Percentiles rank a stretch among this genome's conserved stretches.
These are phyloP conservation scores for Embiotoca jacksoni DNA, from an alignment of 2,113 vertebrate species.

Conservation along the genomic window DNA sequence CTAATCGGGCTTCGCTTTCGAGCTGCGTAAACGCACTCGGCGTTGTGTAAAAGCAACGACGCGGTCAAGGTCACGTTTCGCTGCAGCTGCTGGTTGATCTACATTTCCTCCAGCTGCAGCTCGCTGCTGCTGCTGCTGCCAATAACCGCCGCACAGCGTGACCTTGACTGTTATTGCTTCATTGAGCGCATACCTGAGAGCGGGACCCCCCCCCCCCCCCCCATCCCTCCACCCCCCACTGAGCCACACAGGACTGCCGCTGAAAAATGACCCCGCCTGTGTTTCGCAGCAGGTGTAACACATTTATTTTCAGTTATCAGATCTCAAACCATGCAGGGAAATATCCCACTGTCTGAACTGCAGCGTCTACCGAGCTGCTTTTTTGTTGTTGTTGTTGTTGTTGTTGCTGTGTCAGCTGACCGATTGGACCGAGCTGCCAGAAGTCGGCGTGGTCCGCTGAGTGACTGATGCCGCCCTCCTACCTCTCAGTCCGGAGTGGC, in stretches of 20 bases:
- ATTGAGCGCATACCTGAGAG: constrained; percentile 52
- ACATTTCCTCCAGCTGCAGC: constrained; percentile 53
- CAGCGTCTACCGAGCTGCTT: background rate
- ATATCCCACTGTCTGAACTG: background rate
- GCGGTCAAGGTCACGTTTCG: constrained; percentile 44
- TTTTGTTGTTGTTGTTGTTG: constrained; percentile 25
- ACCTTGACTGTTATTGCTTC: constrained; percentile 59
- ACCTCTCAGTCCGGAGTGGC: constrained; percentile 42
- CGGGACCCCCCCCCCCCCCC: constrained; percentile 11
- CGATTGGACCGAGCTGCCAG: constrained; percentile 28
- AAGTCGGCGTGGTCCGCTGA: constrained; percentile 50
- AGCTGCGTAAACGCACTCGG: background rate
- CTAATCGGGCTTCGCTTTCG: background rate
- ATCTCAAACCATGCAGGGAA: no score
- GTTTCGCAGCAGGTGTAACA: background rate
- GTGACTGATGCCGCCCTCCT: constrained; percentile 64
- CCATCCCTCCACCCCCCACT: background rate
- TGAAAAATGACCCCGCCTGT: background rate
- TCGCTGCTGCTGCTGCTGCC: background rate
- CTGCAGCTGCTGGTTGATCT: constrained; percentile 34
- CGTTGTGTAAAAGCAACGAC: constrained; percentile 19
- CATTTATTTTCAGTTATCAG: background rate
- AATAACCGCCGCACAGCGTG: background rate
- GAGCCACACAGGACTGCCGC: background rate
- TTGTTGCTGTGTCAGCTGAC: constrained; percentile 48